Conservation (phyloP, 2,797 vertebrate genomes). For the Squalus acanthias region DNA sequence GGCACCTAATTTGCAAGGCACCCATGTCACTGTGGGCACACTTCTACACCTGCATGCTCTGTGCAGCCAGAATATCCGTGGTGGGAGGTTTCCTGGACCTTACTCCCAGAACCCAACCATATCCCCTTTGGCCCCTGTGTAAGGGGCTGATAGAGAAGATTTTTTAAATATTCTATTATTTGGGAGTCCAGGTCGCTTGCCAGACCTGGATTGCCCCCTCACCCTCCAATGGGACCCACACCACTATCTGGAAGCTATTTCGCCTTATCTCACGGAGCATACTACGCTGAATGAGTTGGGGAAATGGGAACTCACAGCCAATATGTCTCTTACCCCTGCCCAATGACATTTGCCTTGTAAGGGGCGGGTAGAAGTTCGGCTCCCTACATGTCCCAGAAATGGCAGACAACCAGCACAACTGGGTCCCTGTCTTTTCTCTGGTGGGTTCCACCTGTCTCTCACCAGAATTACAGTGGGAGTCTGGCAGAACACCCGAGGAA, state of each 20-base stretch:
- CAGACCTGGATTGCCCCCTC: not conserved
- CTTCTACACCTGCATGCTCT: not conserved
- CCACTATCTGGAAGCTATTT: not conserved
- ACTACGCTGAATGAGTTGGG: not conserved
- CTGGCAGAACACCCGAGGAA: not conserved
- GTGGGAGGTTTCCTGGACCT: not conserved
- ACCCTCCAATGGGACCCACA: not conserved
- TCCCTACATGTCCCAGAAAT: too few species aligned
- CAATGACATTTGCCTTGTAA: not conserved
- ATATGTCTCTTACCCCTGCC: not conserved
- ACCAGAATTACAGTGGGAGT: not conserved
- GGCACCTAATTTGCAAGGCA: not conserved
- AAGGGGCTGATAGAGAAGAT: not conserved
- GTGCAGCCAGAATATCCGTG: not conserved
- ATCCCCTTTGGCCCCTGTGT: not conserved
- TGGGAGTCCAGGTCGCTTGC: too few species aligned
- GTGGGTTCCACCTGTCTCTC: not conserved
- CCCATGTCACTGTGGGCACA: not conserved
- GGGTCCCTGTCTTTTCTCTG: not conserved
- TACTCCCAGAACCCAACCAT: not conserved
- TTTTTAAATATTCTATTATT: not conserved
- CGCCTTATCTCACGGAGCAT: not conserved
- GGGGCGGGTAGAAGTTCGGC: not conserved
- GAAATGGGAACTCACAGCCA: not conserved
- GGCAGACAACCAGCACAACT: not conserved